phyloP scores from a whole-genome alignment of 1,140 invertebrate genomes.

The Octopus sinensis region DNA sequence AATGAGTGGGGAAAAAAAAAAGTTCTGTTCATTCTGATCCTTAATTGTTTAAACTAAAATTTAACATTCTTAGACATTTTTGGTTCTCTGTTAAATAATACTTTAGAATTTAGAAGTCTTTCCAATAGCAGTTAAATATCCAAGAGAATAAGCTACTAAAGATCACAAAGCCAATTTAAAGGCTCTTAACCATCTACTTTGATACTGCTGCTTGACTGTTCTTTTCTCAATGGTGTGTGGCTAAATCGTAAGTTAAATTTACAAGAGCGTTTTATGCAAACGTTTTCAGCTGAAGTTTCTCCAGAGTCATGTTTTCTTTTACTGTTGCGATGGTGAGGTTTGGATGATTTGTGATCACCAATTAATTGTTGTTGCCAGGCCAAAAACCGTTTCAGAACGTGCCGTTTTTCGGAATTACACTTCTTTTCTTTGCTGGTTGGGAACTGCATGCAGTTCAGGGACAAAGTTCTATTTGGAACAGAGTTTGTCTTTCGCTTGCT shows the following conservation, averaged over 20 bases:
- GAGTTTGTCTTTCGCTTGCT: not conserved
- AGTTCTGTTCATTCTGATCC: too few species aligned
- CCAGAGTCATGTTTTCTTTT: too few species aligned
- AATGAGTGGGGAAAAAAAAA: too few species aligned
- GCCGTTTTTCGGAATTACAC: not conserved
- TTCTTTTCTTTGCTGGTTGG: not conserved
- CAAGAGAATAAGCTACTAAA: too few species aligned
- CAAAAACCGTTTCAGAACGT: not conserved
- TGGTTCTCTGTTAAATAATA: too few species aligned
- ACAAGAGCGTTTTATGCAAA: not conserved
- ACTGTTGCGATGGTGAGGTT: not conserved
- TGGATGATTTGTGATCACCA: not conserved
- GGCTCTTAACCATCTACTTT: not conserved
- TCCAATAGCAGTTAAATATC: too few species aligned
- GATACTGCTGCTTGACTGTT: not conserved
- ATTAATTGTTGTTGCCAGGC: not conserved
- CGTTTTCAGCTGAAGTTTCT: not conserved
- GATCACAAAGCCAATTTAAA: not conserved
- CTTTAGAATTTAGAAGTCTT: too few species aligned
- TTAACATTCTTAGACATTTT: too few species aligned
- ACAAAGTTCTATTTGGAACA: not conserved
- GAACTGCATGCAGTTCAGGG: not conserved
- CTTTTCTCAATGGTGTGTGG: not conserved
- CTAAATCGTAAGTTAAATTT: conserved; percentile 4
- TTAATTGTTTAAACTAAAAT: too few species aligned